These are phyloP conservation scores for Enteromius argenteus DNA, from an alignment of 2,797 vertebrate species.

Conservation along the genomic window DNA sequence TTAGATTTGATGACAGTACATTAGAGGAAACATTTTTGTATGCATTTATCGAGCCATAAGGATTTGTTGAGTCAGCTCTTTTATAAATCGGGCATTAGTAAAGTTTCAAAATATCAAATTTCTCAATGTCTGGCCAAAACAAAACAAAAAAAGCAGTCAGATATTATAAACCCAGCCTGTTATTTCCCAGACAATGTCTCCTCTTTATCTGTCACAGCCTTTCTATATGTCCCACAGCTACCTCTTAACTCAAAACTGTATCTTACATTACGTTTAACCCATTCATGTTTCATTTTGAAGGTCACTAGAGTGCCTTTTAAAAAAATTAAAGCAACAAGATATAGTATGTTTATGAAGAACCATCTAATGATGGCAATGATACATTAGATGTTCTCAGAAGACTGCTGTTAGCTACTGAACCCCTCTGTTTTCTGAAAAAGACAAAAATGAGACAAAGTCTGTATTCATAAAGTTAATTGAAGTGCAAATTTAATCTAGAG, in stretches of 20 bases:
- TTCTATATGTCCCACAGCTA: conserved; percentile 60
- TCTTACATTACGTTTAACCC: conserved; percentile 41
- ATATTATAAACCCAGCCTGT: conserved; percentile 12
- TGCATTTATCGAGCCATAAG: conserved; percentile 44
- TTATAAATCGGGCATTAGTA: conserved; percentile 72
- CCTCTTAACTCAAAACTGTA: conserved; percentile 60
- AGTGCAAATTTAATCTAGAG: not conserved
- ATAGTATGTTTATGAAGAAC: conserved; percentile 26
- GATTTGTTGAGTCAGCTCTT: conserved; percentile 67
- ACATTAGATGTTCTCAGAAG: conserved; percentile 30
- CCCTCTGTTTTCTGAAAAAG: not conserved
- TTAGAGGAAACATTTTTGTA: conserved; percentile 32
- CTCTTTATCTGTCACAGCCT: conserved; percentile 40
- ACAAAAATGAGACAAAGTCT: conserved; percentile 1
- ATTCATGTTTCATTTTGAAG: conserved; percentile 54
- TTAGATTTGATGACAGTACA: conserved; percentile 26
- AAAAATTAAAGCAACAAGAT: conserved; percentile 48
- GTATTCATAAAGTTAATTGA: not conserved
- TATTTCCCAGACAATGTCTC: not conserved
- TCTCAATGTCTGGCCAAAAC: conserved; percentile 1
- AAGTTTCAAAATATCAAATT: conserved; percentile 32
- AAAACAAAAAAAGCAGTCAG: not conserved
- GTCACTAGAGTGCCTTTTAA: conserved; percentile 76
- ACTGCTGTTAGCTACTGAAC: conserved; percentile 1
- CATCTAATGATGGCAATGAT: conserved; percentile 22